These are phyloP conservation scores for Arenaria interpres DNA, from an alignment of 2,113 vertebrate species.

Conservation along the genomic window DNA sequence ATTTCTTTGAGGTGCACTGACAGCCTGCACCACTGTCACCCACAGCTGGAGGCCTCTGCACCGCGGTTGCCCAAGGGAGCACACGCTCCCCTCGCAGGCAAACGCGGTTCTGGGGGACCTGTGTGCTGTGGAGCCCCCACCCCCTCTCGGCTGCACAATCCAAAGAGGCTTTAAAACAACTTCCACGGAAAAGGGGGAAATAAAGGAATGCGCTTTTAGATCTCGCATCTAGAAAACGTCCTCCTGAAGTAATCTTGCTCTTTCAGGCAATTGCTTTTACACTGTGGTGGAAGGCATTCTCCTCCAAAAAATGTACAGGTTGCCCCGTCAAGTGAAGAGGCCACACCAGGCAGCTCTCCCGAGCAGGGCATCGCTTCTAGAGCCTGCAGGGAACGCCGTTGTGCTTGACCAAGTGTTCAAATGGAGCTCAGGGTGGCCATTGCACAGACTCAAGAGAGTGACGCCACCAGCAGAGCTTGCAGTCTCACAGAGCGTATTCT, in stretches of 20 bases:
- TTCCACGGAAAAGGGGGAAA: not conserved
- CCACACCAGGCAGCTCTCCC: not conserved
- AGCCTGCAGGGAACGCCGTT: not conserved
- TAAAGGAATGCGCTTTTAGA: not conserved
- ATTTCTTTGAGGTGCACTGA: not conserved
- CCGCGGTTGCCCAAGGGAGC: not conserved
- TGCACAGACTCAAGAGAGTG: not conserved
- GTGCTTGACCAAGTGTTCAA: rapidly evolving
- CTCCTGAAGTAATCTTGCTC: not conserved
- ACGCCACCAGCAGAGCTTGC: not conserved
- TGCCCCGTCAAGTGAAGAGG: not conserved
- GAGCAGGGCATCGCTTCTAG: not conserved
- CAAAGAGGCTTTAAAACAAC: not conserved
- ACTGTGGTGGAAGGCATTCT: not conserved
- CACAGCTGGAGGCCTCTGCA: too few species aligned
- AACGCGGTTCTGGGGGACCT: rapidly evolving
- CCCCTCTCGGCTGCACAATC: not conserved
- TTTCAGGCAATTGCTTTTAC: not conserved
- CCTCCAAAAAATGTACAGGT: not conserved
- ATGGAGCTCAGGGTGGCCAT: not conserved
- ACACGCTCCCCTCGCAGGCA: not conserved
- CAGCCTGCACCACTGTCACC: not conserved
- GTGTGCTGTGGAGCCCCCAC: not conserved
- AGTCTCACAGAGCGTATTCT: not conserved
- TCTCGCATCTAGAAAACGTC: not conserved